Evolutionary conservation across 2,888 invertebrate genomes (phyloP).

Genomic region (Eristalinus aeneus): DNA sequence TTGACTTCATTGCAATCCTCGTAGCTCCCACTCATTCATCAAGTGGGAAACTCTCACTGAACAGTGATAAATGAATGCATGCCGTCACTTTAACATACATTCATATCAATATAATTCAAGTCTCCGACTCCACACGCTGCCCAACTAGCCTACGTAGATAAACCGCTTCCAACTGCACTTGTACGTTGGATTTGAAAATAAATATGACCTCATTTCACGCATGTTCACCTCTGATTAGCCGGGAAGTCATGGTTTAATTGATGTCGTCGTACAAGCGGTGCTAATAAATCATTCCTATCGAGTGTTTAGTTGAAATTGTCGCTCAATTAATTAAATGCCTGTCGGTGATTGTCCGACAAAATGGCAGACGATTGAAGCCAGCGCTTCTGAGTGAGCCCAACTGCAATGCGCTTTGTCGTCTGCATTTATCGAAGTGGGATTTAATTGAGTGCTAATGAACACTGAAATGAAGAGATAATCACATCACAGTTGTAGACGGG

Average conservation of each 20-base stretch:
- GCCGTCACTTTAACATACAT: slow-evolving; percentile 21
- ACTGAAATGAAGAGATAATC: slow-evolving; percentile 44
- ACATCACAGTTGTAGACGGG: slow-evolving; percentile 20
- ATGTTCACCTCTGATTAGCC: slow-evolving; percentile 65
- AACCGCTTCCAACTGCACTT: slow-evolving; percentile 35
- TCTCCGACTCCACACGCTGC: slow-evolving; percentile 18
- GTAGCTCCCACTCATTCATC: slow-evolving; percentile 2
- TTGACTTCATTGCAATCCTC: not conserved
- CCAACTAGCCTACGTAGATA: slow-evolving; percentile 2
- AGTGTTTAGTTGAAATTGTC: slow-evolving; percentile 58
- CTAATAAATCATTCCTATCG: slow-evolving; percentile 55
- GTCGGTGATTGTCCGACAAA: slow-evolving; percentile 51
- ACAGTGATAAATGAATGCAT: slow-evolving; percentile 32
- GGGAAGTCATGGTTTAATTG: slow-evolving; percentile 51
- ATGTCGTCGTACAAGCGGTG: slow-evolving; percentile 50
- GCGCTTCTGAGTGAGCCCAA: not conserved
- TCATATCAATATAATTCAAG: slow-evolving; percentile 33
- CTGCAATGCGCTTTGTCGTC: slow-evolving; percentile 18
- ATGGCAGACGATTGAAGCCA: slow-evolving; percentile 19
- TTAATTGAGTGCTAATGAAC: slow-evolving; percentile 61
- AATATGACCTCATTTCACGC: slow-evolving; percentile 69
- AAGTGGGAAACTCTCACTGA: not conserved
- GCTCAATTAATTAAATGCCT: slow-evolving; percentile 67
- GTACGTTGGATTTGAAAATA: slow-evolving; percentile 52
- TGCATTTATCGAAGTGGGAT: slow-evolving; percentile 23